Evolutionary conservation across 2,888 invertebrate genomes (phyloP).

Genomic region (Thumatha senex): DNA sequence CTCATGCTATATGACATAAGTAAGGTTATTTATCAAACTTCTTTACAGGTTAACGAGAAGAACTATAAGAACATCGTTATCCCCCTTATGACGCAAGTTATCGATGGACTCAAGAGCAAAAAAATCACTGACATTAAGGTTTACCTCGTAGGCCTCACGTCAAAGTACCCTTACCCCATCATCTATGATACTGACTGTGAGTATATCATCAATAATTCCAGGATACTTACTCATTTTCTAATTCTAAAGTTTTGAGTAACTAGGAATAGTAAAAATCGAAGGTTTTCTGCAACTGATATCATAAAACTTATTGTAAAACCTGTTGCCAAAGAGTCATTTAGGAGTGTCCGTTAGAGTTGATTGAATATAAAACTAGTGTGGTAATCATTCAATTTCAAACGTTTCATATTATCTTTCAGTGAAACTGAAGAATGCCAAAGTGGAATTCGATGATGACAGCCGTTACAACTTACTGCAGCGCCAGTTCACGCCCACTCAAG

Average conservation of each 20-base stretch:
- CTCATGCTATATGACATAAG: neutral
- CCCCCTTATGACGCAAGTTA: constrained; percentile 84
- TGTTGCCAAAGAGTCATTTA: no score
- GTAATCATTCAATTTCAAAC: no score
- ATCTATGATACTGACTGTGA: constrained; percentile 72
- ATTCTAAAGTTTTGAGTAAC: neutral
- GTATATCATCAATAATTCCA: constrained; percentile 30
- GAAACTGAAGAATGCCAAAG: constrained; percentile 71
- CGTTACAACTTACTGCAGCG: constrained; percentile 47
- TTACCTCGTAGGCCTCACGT: constrained; percentile 83
- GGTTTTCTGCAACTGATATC: no score
- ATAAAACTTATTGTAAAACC: no score
- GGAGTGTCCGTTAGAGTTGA: no score
- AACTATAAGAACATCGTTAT: constrained; percentile 85
- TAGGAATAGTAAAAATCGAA: no score
- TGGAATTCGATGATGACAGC: constrained; percentile 59
- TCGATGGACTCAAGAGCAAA: constrained; percentile 84
- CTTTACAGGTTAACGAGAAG: constrained; percentile 81
- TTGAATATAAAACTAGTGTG: no score
- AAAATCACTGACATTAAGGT: constrained; percentile 73
- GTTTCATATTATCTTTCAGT: constrained; percentile 52
- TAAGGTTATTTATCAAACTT: neutral
- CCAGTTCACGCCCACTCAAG: constrained; percentile 17
- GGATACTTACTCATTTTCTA: neutral
- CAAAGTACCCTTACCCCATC: constrained; percentile 73